Percentiles rank a stretch among this genome's conserved stretches.
Evolutionary conservation across 2,797 vertebrate genomes (phyloP).

Genomic region (Sebastes matsubarae): DNA sequence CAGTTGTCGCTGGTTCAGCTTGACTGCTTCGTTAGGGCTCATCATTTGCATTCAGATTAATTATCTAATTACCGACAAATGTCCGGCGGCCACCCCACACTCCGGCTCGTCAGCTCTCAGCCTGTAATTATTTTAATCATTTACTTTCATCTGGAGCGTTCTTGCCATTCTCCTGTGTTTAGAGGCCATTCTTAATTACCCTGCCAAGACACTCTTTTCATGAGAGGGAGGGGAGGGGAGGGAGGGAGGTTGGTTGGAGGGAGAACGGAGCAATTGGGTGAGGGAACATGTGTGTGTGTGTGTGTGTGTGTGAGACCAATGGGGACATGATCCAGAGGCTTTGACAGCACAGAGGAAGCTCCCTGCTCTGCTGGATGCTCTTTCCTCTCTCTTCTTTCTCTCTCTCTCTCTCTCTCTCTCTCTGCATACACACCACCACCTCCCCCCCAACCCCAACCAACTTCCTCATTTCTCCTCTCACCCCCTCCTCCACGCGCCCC

Average conservation of each 20-base stretch:
- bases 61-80: slow-evolving; percentile 99
- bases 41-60: slow-evolving; percentile 99
- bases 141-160: slow-evolving; percentile 99
- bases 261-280: slow-evolving; percentile 57
- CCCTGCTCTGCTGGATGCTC: slow-evolving; percentile 76
- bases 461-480: slow-evolving; percentile 58
- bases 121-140: slow-evolving; percentile 99
- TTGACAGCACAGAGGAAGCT: slow-evolving; percentile 82
- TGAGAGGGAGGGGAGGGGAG: slow-evolving; percentile 66
- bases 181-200: slow-evolving; percentile 99
- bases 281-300: slow-evolving; percentile 36
- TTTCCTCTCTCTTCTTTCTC: slow-evolving; percentile 46
- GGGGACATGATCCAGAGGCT: slow-evolving; percentile 81
- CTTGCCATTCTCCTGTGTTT: slow-evolving; percentile 97
- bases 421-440: too few species aligned
- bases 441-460: slow-evolving; percentile 30
- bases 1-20: slow-evolving; percentile 95
- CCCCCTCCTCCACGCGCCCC: slow-evolving; percentile 16
- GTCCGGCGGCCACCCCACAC: slow-evolving; percentile 98
- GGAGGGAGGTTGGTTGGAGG: slow-evolving; percentile 55
- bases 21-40: slow-evolving; percentile 99
- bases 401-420: not conserved
- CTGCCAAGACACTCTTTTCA: slow-evolving; percentile 88
- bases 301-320: slow-evolving; percentile 62
- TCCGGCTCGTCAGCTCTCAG: slow-evolving; percentile 98